phyloP scores from a whole-genome alignment of 2,797 vertebrate genomes.

The Channallabes apus region DNA sequence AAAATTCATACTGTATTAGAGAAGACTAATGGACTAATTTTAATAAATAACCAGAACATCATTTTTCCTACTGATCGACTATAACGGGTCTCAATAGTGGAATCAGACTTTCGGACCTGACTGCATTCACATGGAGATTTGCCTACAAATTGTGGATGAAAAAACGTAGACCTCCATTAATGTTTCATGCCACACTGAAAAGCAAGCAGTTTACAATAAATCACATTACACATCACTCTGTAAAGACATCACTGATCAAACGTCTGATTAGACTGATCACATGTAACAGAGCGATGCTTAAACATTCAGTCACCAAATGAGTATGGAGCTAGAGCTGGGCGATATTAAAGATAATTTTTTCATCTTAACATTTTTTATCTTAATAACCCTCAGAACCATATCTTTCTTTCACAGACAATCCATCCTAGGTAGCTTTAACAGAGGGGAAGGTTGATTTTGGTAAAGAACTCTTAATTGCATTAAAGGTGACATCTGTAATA shows the following conservation, averaged over 20 bases:
- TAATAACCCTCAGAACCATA: neutral
- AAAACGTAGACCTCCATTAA: neutral
- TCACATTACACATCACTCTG: constrained; percentile 8
- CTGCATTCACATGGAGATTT: neutral
- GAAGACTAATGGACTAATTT: neutral
- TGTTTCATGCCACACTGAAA: constrained; percentile 25
- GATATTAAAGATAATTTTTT: too few species aligned
- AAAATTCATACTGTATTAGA: neutral
- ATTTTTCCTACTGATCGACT: neutral
- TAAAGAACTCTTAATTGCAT: neutral
- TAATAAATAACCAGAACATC: neutral
- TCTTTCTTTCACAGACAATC: neutral
- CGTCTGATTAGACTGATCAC: constrained; percentile 17
- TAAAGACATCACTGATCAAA: constrained; percentile 20
- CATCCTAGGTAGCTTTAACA: neutral
- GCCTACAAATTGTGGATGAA: neutral
- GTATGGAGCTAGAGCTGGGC: constrained; percentile 31
- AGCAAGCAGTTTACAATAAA: neutral
- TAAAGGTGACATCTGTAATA: neutral
- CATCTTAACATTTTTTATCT: too few species aligned
- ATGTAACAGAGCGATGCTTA: constrained; percentile 8
- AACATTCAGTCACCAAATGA: constrained; percentile 44
- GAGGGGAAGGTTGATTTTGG: neutral
- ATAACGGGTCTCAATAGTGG: neutral
- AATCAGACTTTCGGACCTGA: constrained; percentile 19